These are phyloP conservation scores for Gambusia affinis DNA, from an alignment of 2,113 vertebrate genomes.

Conservation along the genomic window DNA sequence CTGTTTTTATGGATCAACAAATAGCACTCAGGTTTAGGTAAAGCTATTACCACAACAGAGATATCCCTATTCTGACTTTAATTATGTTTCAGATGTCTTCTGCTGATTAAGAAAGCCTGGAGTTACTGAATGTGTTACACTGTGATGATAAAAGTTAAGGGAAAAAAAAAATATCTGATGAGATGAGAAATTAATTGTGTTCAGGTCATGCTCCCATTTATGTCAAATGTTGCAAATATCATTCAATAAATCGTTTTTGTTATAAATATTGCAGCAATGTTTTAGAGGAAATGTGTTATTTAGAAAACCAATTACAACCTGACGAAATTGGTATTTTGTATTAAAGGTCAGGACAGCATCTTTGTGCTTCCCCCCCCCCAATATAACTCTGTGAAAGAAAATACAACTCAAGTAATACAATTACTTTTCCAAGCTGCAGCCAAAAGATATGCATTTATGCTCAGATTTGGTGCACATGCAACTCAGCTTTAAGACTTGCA, in stretches of 20 bases:
- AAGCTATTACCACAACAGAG: not conserved
- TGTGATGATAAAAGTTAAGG: not conserved
- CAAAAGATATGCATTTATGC: constrained; percentile 36
- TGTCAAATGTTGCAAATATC: constrained; percentile 4
- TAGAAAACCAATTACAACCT: constrained; percentile 6
- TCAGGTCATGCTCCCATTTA: not conserved
- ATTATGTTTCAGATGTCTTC: constrained; percentile 1
- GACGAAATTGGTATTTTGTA: constrained; percentile 3
- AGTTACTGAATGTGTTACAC: not conserved
- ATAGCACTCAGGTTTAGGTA: constrained; percentile 2
- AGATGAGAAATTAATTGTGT: not conserved
- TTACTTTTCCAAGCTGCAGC: constrained; percentile 40
- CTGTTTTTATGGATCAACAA: not conserved
- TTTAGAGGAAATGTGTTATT: not conserved
- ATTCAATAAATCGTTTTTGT: not conserved
- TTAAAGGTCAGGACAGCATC: not conserved
- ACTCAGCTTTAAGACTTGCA: constrained; percentile 42
- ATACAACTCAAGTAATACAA: constrained; percentile 18
- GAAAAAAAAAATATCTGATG: not conserved
- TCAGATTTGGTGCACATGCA: constrained; percentile 28
- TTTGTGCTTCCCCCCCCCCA: constrained; percentile 18
- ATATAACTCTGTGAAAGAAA: constrained; percentile 18
- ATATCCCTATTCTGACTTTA: constrained; percentile 1
- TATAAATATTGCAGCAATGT: not conserved
- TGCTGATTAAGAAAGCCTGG: not conserved